A percentile compares a stretch with the other conserved stretches of the same genome.
Evolutionary conservation across 2,888 invertebrate genomes (phyloP).

Genomic region (Tenthredo notha): DNA sequence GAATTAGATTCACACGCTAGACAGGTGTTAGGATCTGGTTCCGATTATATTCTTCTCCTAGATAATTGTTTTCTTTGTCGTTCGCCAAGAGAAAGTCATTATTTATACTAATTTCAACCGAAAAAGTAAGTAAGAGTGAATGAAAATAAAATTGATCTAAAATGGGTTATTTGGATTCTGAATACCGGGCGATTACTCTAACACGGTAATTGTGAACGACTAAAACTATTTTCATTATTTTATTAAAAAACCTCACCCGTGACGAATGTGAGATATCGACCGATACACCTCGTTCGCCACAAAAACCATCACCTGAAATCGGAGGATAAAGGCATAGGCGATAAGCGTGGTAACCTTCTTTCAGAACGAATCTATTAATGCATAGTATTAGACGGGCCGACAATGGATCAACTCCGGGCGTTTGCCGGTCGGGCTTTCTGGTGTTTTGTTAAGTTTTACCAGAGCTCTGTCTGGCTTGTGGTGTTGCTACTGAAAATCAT

Average conservation of each 20-base stretch:
- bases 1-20: constrained; percentile 39
- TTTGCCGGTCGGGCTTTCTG: neutral
- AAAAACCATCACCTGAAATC: constrained; percentile 16
- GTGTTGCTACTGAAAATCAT: constrained; percentile 49
- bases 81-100: neutral
- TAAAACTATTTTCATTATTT: constrained; percentile 10
- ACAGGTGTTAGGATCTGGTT: constrained; percentile 36
- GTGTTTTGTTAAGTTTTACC: constrained; percentile 13
- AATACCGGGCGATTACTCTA: neutral
- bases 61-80: constrained; percentile 11
- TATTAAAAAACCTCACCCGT: neutral
- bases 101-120: neutral
- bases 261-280: constrained; percentile 21
- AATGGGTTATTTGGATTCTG: neutral
- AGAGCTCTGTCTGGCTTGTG: neutral
- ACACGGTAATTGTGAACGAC: constrained; percentile 12
- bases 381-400: constrained; percentile 22
- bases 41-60: neutral
- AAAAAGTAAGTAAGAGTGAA: neutral
- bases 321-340: constrained; percentile 6
- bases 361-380: constrained; percentile 42
- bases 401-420: constrained; percentile 22
- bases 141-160: neutral
- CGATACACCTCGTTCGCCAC: neutral
- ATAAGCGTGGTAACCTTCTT: constrained; percentile 21